phyloP scores from a whole-genome alignment of 2,797 vertebrate genomes.

The Chiloscyllium punctatum region DNA sequence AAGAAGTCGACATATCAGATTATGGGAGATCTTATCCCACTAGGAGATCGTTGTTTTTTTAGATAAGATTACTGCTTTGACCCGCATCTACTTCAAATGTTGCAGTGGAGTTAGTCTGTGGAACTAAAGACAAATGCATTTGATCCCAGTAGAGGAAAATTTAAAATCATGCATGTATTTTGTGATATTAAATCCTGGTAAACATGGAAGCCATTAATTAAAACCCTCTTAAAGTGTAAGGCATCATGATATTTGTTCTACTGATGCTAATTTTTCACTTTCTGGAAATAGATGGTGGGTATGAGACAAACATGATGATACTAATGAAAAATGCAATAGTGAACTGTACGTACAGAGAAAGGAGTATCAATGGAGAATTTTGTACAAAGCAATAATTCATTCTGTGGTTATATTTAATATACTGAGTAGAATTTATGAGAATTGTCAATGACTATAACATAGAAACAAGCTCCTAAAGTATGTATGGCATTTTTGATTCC shows the following conservation, averaged over 20 bases:
- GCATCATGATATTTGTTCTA: background rate
- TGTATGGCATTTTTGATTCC: background rate
- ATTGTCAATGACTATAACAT: background rate
- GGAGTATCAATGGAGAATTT: background rate
- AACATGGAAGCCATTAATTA: background rate
- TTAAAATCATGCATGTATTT: background rate
- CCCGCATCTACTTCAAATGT: background rate
- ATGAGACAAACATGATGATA: background rate
- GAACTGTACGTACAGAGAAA: background rate
- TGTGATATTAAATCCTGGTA: background rate
- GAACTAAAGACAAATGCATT: background rate
- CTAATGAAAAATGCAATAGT: background rate
- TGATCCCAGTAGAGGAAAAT: background rate
- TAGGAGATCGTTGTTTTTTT: background rate
- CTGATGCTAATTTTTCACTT: constrained; percentile 6
- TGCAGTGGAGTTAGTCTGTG: background rate
- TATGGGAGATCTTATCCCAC: background rate
- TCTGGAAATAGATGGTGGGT: constrained; percentile 17
- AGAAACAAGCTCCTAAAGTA: background rate
- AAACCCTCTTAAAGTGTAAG: background rate
- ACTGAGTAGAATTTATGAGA: background rate
- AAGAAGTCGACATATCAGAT: background rate
- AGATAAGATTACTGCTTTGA: background rate
- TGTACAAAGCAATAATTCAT: background rate
- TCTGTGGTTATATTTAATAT: background rate